Base-by-base conservation (phyloP, 1,140 invertebrate genomes). In the Drosophila melanica region DNA sequence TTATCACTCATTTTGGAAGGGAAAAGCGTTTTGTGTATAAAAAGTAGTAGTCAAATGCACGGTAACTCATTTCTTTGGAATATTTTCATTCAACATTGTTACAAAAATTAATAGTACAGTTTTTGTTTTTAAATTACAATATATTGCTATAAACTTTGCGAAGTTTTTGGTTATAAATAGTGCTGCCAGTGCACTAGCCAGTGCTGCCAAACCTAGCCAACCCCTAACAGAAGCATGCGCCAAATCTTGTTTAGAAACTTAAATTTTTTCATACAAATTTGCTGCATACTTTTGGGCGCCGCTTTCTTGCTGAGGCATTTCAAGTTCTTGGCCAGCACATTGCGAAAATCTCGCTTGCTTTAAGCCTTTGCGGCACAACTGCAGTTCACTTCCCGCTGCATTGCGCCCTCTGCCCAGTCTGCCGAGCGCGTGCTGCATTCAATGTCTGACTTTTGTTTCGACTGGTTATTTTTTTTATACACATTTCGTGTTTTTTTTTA, bases 401-500 rank as follows among this genome's bases (percentile, higher is more conserved):
- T 35, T 44, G 1, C 8, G 1, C 11, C 33, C 42, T 8, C 30
- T 12, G 27, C 30, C 30, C 18, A n/a, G 18, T 16, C 10, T 5
- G 47, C 16, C 6, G 14, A 16, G 27, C 27, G 35, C 63, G 30
- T 35, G 11, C 14, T 58, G 44, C 59, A 35, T 80, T 64, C 57
- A 51, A 64, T 45, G 54, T 58, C 45, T 57, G 80, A 84, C 66
- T 82, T 75, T 64, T 82, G 58, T 76, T 69, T 77, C 42, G 50
- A 45, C 57, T 68, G 63, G 33, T 75, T 14, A 20, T 47, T 12
- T 42, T 75, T 66, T 62, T 12, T 53, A 12, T 55, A 6, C 5
- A 23, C 35, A n/a, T 55, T 51, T 64, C 39, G 55, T 54, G 30
- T 14, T 42, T 8, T 48, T 75, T 65, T 50, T 8, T 58, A 70